Evolutionary conservation across 2,888 invertebrate genomes (phyloP).

Genomic region (Harpalus rubripes): DNA sequence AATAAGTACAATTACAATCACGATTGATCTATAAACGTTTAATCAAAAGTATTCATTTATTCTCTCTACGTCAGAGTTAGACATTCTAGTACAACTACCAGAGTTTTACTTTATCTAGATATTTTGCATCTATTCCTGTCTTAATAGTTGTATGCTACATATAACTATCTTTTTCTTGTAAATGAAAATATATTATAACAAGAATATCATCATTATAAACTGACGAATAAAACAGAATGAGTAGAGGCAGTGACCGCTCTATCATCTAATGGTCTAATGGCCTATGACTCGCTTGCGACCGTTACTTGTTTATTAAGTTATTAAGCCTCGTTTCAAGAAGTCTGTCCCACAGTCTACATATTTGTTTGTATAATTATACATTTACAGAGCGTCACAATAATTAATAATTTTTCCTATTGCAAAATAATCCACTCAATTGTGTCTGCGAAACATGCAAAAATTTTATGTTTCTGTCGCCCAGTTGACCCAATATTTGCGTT

Average conservation of each 20-base stretch:
- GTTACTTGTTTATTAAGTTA: slow-evolving; percentile 49
- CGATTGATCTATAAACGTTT: slow-evolving; percentile 22
- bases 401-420: too few relatives aligned
- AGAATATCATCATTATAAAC: background rate
- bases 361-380: slow-evolving; percentile 13
- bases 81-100: background rate
- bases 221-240: background rate
- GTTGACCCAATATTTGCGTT: too few relatives aligned
- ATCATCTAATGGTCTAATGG: slow-evolving; percentile 9
- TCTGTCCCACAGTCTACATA: slow-evolving; percentile 20
- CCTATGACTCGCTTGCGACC: slow-evolving; percentile 27
- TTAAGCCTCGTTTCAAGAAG: slow-evolving; percentile 44
- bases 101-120: background rate
- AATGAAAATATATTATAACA: background rate
- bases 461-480: too few relatives aligned
- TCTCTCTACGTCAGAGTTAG: background rate
- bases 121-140: background rate
- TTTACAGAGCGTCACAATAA: too few relatives aligned
- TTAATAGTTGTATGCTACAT: background rate
- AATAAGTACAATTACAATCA: slow-evolving; percentile 38
- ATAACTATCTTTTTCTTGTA: background rate
- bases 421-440: too few relatives aligned
- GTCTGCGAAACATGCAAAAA: too few relatives aligned
- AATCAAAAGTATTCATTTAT: slow-evolving; percentile 29
- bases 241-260: slow-evolving; percentile 27